Conservation (phyloP, 2,113 vertebrate genomes). For the Podocnemis expansa region DNA sequence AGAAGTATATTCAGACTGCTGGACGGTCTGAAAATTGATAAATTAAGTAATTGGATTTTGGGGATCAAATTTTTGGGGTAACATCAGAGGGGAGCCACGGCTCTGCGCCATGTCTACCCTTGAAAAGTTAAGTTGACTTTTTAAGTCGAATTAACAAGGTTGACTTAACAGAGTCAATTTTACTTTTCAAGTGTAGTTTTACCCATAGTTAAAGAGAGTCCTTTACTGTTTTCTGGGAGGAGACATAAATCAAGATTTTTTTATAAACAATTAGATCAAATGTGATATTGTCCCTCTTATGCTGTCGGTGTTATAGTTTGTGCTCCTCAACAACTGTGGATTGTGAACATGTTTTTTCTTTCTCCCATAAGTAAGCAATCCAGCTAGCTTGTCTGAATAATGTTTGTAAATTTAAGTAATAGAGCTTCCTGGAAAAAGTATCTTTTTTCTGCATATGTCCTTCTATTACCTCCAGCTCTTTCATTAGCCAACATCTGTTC, state of each 20-base stretch:
- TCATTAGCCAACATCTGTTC: constrained; percentile 46
- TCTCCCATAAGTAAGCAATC: background rate
- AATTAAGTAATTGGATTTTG: too few species aligned
- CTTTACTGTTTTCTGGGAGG: background rate
- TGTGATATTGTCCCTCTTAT: background rate
- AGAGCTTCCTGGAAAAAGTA: background rate
- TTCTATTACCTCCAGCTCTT: constrained; percentile 46
- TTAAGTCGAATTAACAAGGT: too few species aligned
- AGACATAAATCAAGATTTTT: background rate
- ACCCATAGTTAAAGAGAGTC: background rate
- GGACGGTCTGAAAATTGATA: too few species aligned
- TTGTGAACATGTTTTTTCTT: background rate
- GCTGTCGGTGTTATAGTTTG: background rate
- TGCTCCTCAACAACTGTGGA: background rate
- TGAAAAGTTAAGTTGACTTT: too few species aligned
- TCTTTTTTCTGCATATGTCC: constrained; percentile 11
- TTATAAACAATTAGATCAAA: background rate
- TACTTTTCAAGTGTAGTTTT: too few species aligned
- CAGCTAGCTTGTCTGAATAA: constrained; percentile 12
- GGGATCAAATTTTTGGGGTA: too few species aligned
- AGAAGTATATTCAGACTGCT: too few species aligned
- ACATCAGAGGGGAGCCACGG: too few species aligned
- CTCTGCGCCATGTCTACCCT: too few species aligned
- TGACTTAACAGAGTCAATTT: too few species aligned
- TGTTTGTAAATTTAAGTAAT: constrained; percentile 8